Evolutionary conservation across 2,888 invertebrate species (phyloP).

Genomic region (Nomada fabriciana): DNA sequence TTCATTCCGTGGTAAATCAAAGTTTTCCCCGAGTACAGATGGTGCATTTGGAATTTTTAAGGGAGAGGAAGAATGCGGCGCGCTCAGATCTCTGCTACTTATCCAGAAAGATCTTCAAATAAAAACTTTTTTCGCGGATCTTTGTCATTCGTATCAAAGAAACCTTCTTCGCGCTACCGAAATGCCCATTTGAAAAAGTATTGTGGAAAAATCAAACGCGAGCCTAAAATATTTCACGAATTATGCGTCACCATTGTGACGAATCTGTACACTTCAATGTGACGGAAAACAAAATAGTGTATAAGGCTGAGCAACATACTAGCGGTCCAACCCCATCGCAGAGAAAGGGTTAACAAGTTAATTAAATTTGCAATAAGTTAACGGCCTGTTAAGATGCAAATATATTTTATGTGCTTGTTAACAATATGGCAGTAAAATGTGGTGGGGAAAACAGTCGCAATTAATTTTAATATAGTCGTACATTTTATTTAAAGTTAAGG

Average conservation of each 20-base stretch:
- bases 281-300: no score
- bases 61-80: conserved; percentile 34
- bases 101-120: conserved; percentile 47
- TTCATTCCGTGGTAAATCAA: conserved; percentile 55
- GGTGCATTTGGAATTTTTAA: conserved; percentile 48
- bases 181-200: conserved; percentile 4
- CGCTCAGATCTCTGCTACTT: conserved; percentile 42
- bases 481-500: no score
- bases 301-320: no score
- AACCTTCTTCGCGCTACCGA: conserved; percentile 14
- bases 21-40: conserved; percentile 39
- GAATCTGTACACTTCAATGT: no score
- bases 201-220: not conserved
- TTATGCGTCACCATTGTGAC: not conserved
- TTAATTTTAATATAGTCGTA: no score
- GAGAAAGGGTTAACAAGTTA: no score
- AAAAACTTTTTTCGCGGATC: conserved; percentile 41
- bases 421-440: no score
- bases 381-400: no score
- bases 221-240: not conserved
- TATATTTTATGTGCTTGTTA: no score
- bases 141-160: conserved; percentile 37
- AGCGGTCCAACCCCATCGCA: no score
- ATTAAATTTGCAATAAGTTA: no score
- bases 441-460: no score